Base-by-base conservation (phyloP, 2,888 invertebrate species). In the Anarsia innoxiella region DNA sequence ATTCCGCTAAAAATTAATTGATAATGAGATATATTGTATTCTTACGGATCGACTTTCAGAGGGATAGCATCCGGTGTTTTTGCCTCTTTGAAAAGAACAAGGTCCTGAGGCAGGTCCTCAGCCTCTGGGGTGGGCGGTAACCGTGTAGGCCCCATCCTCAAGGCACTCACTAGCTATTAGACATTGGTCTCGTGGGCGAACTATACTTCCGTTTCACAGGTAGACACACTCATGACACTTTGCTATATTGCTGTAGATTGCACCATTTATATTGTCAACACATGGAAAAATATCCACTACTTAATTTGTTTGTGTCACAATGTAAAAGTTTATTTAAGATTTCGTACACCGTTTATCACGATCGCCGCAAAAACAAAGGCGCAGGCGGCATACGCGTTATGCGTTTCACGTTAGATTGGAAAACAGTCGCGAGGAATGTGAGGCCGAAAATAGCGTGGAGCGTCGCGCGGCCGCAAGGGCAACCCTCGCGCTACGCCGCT, bases 371-470 rank as follows among this genome's bases (percentile, higher is more conserved):
- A 70, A 78, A 79, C 78, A 78, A 78, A 79, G 74, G 60, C 69
- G 60, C 67, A 64, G 62, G 68, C 80, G 74, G 71, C 76, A 65
- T 63, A 72, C 74, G 70, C 78, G 78, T 69, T 74, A 69, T 75
- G 67, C 68, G 78, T 76, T 82, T 69, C 78, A 78, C 79, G 77
- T 82, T 79, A 76, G 80, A 80, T 80, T 80, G 80, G 75, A 84
- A 83, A 82, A 78, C 82, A 82, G 72, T 73, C 68, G 73, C 58
- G 68, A 73, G 83, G 83, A 83, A 84, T 83, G 82, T 67, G 77
- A 72, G 67, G 76, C 78, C 75, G 67, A 80, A 84, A 84, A 84
- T 84, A 84, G 83, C 80, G 64, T 71, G 75, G 66, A 79, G 76
- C 78, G 77, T 74, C 72, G 72, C 66, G 79, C 66, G 66, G 65